These are phyloP conservation scores for Brachionus koreanus DNA, from an alignment of 1,140 invertebrate species.

Conservation along the genomic window DNA sequence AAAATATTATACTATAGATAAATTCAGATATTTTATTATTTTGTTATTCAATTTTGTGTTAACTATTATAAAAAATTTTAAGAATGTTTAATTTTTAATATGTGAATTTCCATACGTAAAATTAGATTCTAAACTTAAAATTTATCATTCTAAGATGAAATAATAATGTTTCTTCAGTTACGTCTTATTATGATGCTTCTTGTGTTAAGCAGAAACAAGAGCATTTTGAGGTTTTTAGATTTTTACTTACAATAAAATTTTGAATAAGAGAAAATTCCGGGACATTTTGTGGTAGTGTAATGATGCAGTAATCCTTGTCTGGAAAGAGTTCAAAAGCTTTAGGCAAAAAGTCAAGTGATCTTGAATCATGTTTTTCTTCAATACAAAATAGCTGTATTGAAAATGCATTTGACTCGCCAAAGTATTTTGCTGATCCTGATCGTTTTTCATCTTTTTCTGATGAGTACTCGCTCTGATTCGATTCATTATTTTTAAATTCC, in stretches of 20 bases:
- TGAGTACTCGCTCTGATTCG: slow-evolving; percentile 8
- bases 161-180: too few relatives aligned
- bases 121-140: too few relatives aligned
- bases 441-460: not conserved
- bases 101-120: too few relatives aligned
- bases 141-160: too few relatives aligned
- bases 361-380: slow-evolving; percentile 62
- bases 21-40: too few relatives aligned
- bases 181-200: too few relatives aligned
- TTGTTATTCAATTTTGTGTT: too few relatives aligned
- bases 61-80: too few relatives aligned
- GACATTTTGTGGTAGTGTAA: slow-evolving; percentile 65
- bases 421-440: slow-evolving; percentile 48
- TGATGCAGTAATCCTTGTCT: slow-evolving; percentile 65
- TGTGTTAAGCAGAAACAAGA: too few relatives aligned
- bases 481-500: not conserved
- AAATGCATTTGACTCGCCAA: slow-evolving; percentile 61
- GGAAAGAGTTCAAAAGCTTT: slow-evolving; percentile 68
- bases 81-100: too few relatives aligned
- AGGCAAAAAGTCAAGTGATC: slow-evolving; percentile 63
- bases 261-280: slow-evolving; percentile 64
- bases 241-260: slow-evolving; percentile 64
- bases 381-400: slow-evolving; percentile 67
- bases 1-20: too few relatives aligned
- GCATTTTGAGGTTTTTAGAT: too few relatives aligned